Evolutionary conservation across 2,797 vertebrate species (phyloP), one percentile per base, ranked within the genome.

Genomic region (Brachymystax lenok): DNA sequence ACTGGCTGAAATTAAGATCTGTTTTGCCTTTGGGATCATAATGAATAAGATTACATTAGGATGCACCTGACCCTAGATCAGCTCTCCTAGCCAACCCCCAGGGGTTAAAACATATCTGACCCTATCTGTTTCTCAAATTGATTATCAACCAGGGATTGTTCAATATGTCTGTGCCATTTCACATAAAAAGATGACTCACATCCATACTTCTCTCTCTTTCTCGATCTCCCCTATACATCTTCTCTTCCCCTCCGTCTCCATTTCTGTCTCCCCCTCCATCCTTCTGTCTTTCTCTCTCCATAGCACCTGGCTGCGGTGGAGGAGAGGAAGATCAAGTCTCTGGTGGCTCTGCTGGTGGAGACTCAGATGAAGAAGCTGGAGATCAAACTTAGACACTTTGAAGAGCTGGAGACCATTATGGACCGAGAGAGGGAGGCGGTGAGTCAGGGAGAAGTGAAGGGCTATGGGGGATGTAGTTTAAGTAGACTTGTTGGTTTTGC

Each of bases 361-460:
- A 99, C 98, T 1, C 98, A 99, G 90, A 99, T 99, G 98, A 99
- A 99, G 91, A 99, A 99, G 89, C 91, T 99, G 83, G 98, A 99
- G 92, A 99, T 99, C 83, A 99, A 99, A 86, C 94, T 99, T 80
- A 93, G 97, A 78, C 98, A 99, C 90, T 99, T 99, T 88, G 98
- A 99, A 84, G 98, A 99, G 88, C 92, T 99, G 88, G 98, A 99
- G 90, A 99, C 97, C 81, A 99, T 99, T 91, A 99, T 99, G 98
- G 98, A 99, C 91, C 91, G 97, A 88, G 97, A 99, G 90, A 93
- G 97, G 16, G 97, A 98, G 85, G 97, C 97, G 21, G 97, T 99
- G 91, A 97, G 97, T 88, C 72, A 78, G n/a, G 54, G 30, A 52
- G 68, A 17, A n/a, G 14, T 67, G 64, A 14, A 13, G 56, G 46